Evolutionary conservation across 2,888 invertebrate species (phyloP).

Genomic region (Dicycla oo): DNA sequence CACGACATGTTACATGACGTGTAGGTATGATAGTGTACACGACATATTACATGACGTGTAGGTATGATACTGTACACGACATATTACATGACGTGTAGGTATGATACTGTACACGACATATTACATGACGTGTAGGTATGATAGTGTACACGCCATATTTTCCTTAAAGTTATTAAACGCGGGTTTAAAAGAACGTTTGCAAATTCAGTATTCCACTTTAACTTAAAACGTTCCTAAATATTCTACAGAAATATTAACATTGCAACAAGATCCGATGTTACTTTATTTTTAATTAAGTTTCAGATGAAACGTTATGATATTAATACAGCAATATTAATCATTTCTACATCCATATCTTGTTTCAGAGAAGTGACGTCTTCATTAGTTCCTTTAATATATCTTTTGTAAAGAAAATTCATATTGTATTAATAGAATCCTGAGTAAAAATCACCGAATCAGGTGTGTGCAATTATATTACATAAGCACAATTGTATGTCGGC

Average conservation of each 20-base stretch:
- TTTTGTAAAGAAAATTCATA: neutral
- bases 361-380: slow-evolving; percentile 24
- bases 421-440: neutral
- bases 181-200: too few relatives aligned
- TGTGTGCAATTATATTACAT: neutral
- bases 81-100: too few relatives aligned
- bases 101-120: too few relatives aligned
- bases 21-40: too few relatives aligned
- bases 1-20: too few relatives aligned
- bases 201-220: too few relatives aligned
- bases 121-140: too few relatives aligned
- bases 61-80: too few relatives aligned
- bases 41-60: too few relatives aligned
- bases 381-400: slow-evolving; percentile 21
- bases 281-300: slow-evolving; percentile 26
- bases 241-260: slow-evolving; percentile 9
- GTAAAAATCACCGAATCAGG: neutral
- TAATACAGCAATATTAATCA: slow-evolving; percentile 34
- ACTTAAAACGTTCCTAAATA: too few relatives aligned
- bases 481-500: neutral
- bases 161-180: too few relatives aligned
- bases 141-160: too few relatives aligned
- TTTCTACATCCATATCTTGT: slow-evolving; percentile 12
- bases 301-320: slow-evolving; percentile 19
- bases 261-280: slow-evolving; percentile 5